Evolutionary conservation across 2,888 invertebrate species (phyloP).

Genomic region (Erynnis tages): DNA sequence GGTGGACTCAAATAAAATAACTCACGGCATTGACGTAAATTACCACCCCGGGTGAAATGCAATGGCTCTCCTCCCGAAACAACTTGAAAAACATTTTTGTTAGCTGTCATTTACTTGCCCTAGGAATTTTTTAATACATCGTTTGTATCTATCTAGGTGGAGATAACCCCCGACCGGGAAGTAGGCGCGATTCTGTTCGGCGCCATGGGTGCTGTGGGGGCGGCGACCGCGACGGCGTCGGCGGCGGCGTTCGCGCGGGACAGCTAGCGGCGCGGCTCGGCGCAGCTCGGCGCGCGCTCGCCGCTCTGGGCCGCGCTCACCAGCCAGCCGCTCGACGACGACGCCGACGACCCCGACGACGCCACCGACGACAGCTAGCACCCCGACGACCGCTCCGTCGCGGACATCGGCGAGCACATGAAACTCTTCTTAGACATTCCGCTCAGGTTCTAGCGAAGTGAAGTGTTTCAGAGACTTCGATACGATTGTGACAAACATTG

Average conservation of each 20-base stretch:
- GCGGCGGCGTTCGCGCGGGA: slow-evolving; percentile 66
- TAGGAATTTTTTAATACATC: too few relatives aligned
- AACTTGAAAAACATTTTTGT: too few relatives aligned
- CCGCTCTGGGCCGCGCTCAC: slow-evolving; percentile 92
- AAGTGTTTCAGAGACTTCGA: background rate
- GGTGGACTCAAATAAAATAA: too few relatives aligned
- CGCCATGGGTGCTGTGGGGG: slow-evolving; percentile 61
- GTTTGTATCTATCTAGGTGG: slow-evolving; percentile 61
- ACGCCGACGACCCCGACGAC: slow-evolving; percentile 54
- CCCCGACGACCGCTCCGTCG: slow-evolving; percentile 75
- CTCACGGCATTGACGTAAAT: too few relatives aligned
- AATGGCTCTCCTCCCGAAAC: too few relatives aligned
- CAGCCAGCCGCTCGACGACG: slow-evolving; percentile 81
- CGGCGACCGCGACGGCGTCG: slow-evolving; percentile 55
- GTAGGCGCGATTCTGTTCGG: slow-evolving; percentile 68
- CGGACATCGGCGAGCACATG: slow-evolving; percentile 79
- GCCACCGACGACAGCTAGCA: slow-evolving; percentile 78
- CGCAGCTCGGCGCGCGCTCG: slow-evolving; percentile 78
- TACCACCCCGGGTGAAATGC: too few relatives aligned
- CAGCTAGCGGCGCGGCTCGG: slow-evolving; percentile 81
- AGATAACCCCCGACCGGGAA: slow-evolving; percentile 75
- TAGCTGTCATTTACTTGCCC: too few relatives aligned
- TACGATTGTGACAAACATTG: slow-evolving; percentile 1
- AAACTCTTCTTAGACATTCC: slow-evolving; percentile 82
- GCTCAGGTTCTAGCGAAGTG: slow-evolving; percentile 71